These are phyloP conservation scores for Nibea coibor DNA, from an alignment of 2,113 vertebrate species.

Conservation along the genomic window DNA sequence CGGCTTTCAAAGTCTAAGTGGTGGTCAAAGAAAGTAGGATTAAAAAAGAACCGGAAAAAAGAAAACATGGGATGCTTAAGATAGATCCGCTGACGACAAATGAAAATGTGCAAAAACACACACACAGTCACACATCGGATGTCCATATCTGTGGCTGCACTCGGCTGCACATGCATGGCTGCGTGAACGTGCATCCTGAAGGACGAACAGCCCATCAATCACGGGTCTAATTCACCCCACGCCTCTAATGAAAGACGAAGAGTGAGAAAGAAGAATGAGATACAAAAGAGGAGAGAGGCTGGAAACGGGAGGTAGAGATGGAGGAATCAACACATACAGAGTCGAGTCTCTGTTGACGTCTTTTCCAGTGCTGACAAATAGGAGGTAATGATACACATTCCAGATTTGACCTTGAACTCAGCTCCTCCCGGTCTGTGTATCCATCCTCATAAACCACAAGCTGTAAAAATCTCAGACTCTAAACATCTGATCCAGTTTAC, in stretches of 20 bases:
- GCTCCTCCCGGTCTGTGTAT: background rate
- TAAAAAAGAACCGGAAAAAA: slow-evolving; percentile 2
- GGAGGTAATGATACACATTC: background rate
- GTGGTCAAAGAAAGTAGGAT: slow-evolving; percentile 24
- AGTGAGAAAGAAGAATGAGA: slow-evolving; percentile 6
- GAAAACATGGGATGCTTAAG: background rate
- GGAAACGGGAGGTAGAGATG: background rate
- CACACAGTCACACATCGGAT: slow-evolving; percentile 4
- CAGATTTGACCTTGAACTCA: slow-evolving; percentile 42
- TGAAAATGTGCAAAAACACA: background rate
- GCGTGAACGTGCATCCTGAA: slow-evolving; percentile 9
- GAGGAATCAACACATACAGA: slow-evolving; percentile 5
- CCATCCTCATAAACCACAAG: slow-evolving; percentile 12
- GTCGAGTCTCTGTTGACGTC: background rate
- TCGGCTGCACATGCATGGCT: slow-evolving; percentile 1
- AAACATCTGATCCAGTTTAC: slow-evolving; percentile 14
- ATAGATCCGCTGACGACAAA: background rate
- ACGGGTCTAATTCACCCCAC: slow-evolving; percentile 43
- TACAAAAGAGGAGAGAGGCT: background rate
- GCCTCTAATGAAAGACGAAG: slow-evolving; percentile 34
- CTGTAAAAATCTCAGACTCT: background rate
- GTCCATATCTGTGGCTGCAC: slow-evolving; percentile 16
- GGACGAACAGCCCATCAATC: slow-evolving; percentile 44
- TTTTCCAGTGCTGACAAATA: slow-evolving; percentile 18
- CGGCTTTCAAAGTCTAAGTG: slow-evolving; percentile 40